Percentiles rank a stretch among this genome's conserved stretches.
Conservation (phyloP, 2,888 invertebrate genomes). For the Vanessa cardui region DNA sequence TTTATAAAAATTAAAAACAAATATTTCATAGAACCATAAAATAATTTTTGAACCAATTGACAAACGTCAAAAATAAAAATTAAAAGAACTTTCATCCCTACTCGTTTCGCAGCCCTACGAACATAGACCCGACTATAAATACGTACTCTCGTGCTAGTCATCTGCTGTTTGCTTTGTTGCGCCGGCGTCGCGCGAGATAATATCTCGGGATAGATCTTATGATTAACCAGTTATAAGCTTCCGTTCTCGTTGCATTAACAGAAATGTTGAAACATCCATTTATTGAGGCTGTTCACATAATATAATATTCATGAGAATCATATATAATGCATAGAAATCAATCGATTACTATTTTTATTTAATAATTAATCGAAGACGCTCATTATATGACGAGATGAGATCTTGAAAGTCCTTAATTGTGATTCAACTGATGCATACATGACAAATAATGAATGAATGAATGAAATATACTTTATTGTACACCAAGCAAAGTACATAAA, state of each 20-base stretch:
- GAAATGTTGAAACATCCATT: constrained; percentile 38
- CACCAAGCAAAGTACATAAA: no score
- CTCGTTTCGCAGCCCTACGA: constrained; percentile 8
- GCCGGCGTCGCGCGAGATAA: constrained; percentile 47
- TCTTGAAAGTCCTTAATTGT: constrained; percentile 23
- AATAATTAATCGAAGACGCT: constrained; percentile 33
- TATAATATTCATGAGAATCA: constrained; percentile 36
- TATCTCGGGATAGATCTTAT: constrained; percentile 54
- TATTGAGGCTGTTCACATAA: constrained; percentile 44
- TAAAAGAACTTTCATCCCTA: background rate
- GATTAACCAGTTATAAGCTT: constrained; percentile 51
- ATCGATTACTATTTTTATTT: constrained; percentile 38
- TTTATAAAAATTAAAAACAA: no score
- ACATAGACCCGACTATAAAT: constrained; percentile 29
- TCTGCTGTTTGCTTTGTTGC: constrained; percentile 55
- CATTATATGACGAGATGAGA: constrained; percentile 13
- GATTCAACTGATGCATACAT: no score
- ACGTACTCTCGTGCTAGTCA: constrained; percentile 40
- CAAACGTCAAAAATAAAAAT: background rate
- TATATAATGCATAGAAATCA: constrained; percentile 30
- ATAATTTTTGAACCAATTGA: no score
- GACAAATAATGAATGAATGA: no score
- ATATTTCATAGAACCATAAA: no score
- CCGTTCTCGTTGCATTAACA: constrained; percentile 41
- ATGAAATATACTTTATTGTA: no score